Evolutionary conservation across 2,888 invertebrate genomes (phyloP).

Genomic region (Capitulum mitella): DNA sequence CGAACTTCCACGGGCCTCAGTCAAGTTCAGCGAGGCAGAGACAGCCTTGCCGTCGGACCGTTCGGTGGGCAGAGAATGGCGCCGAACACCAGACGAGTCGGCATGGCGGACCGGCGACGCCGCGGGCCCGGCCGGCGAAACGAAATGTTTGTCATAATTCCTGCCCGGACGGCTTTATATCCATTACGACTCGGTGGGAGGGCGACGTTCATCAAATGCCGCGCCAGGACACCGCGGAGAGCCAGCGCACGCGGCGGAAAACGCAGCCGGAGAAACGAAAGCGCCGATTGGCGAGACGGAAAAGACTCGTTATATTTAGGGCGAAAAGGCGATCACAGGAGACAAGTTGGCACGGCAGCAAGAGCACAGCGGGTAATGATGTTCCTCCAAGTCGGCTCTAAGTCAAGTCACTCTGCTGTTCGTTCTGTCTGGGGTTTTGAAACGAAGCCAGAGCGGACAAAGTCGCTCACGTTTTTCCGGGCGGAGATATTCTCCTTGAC

Average conservation of each 20-base stretch:
- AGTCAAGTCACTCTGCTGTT: background rate
- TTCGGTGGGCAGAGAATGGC: too few species aligned
- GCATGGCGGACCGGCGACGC: too few species aligned
- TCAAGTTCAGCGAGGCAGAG: too few species aligned
- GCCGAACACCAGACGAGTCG: too few species aligned
- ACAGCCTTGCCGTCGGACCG: too few species aligned
- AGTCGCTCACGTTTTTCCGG: background rate
- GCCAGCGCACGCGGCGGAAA: background rate
- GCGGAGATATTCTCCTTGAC: background rate
- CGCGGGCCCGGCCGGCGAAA: too few species aligned
- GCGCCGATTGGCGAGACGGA: background rate
- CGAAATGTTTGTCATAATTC: background rate
- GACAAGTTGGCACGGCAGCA: background rate
- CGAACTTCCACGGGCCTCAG: too few species aligned
- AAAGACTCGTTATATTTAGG: background rate
- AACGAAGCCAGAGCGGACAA: background rate
- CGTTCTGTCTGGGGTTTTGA: background rate
- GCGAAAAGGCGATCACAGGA: background rate
- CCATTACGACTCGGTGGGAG: conserved; percentile 13
- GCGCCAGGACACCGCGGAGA: background rate
- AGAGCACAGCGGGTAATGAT: background rate
- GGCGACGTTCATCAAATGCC: background rate
- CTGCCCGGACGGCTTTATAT: background rate
- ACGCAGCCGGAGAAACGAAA: background rate
- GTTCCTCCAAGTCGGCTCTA: background rate